Evolutionary conservation across 2,113 vertebrate species (phyloP).

Genomic region (Plecturocebus donacophilus): DNA sequence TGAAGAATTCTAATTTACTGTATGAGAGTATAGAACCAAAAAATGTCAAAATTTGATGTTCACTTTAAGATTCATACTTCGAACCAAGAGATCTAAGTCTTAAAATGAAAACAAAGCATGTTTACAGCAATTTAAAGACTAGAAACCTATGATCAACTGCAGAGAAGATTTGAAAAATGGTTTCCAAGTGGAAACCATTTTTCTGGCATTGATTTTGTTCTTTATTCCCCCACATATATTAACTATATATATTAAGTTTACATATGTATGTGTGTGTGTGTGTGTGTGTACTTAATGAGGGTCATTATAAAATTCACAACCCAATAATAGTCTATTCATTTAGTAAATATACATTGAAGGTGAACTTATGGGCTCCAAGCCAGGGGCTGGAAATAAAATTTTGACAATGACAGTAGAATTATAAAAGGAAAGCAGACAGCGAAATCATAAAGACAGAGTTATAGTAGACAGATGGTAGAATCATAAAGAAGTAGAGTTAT

Average conservation of each 20-base stretch:
- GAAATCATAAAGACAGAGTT: background rate
- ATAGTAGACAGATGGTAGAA: background rate
- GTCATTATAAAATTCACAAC: background rate
- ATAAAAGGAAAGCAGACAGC: background rate
- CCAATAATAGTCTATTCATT: background rate
- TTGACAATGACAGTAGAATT: background rate
- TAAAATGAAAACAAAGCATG: background rate
- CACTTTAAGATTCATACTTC: conserved; percentile 7
- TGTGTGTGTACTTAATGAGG: background rate
- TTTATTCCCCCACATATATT: background rate
- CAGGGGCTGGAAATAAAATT: background rate
- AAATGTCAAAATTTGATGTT: background rate
- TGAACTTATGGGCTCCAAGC: background rate
- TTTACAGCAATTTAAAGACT: background rate
- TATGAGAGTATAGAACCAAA: background rate
- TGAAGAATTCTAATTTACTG: conserved; percentile 12
- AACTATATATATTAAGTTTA: background rate
- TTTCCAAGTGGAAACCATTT: background rate
- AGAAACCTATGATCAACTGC: background rate
- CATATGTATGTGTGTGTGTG: background rate
- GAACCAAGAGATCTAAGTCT: background rate
- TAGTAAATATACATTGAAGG: background rate
- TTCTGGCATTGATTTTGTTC: conserved; percentile 12
- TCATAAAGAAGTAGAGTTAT: background rate
- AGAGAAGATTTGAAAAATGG: background rate